Conservation (phyloP, 2,113 vertebrate genomes). For the Formicarius rufipectus region DNA sequence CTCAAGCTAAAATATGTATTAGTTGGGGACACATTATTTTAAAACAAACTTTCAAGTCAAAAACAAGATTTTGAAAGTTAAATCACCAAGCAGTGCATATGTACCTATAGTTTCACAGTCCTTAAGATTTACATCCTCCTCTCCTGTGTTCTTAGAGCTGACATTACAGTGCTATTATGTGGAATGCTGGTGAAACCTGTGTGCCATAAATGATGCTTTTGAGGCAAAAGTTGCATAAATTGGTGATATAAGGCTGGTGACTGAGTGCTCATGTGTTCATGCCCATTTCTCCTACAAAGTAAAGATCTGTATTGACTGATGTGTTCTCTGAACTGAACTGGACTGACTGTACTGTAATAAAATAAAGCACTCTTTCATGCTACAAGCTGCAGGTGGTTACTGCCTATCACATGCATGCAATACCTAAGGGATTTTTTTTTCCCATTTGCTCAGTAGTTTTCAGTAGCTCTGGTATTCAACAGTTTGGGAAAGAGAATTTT, state of each 20-base stretch:
- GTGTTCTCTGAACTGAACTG: slow-evolving; percentile 58
- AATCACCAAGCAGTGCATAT: background rate
- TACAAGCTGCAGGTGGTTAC: background rate
- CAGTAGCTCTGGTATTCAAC: background rate
- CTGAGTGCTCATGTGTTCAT: background rate
- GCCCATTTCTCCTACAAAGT: slow-evolving; percentile 37
- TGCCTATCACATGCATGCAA: background rate
- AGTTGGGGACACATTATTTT: background rate
- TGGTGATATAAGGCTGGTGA: background rate
- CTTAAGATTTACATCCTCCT: background rate
- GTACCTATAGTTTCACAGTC: background rate
- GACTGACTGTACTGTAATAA: slow-evolving; percentile 47
- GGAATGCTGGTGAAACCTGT: background rate
- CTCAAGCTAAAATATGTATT: background rate
- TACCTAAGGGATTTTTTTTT: background rate
- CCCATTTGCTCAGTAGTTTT: background rate
- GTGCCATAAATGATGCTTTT: background rate
- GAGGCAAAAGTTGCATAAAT: background rate
- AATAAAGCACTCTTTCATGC: slow-evolving; percentile 52
- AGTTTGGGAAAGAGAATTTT: background rate
- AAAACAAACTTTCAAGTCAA: background rate
- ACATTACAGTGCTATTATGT: background rate
- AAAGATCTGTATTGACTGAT: slow-evolving; percentile 9
- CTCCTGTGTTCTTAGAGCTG: background rate
- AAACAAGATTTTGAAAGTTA: background rate